phyloP scores from a whole-genome alignment of 2,113 vertebrate species.

The Canis aureus region DNA sequence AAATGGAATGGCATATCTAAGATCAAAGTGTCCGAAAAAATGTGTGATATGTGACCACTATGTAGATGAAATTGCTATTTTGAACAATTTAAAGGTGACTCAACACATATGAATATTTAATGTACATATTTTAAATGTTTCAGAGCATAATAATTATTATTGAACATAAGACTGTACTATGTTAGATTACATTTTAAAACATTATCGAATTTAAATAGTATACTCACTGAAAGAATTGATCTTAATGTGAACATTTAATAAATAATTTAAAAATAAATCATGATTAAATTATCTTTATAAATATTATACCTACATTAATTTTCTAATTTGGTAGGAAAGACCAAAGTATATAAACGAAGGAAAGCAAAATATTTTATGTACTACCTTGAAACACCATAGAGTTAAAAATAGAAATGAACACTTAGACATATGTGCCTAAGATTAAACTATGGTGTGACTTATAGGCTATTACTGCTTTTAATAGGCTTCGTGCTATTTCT shows the following conservation, averaged over 20 bases:
- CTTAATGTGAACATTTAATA: neutral
- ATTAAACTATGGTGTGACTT: slow-evolving; percentile 49
- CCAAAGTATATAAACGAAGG: neutral
- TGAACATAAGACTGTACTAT: neutral
- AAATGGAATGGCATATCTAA: neutral
- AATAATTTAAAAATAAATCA: slow-evolving; percentile 27
- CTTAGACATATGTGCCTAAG: neutral
- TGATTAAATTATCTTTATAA: neutral
- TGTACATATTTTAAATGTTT: neutral
- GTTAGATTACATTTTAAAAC: neutral
- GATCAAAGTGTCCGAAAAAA: neutral
- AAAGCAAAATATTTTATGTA: neutral
- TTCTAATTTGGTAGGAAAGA: neutral
- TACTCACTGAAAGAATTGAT: neutral
- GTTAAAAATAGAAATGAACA: slow-evolving; percentile 40
- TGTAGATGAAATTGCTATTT: neutral
- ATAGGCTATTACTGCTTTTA: neutral
- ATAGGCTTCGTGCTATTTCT: neutral
- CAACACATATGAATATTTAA: neutral
- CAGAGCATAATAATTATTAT: neutral
- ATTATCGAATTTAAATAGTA: neutral
- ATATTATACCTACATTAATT: slow-evolving; percentile 47
- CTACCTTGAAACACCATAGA: neutral
- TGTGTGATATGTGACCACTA: neutral
- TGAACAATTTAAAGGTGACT: neutral